phyloP scores from a whole-genome alignment of 2,888 invertebrate genomes.

The Amphipoea oculea region DNA sequence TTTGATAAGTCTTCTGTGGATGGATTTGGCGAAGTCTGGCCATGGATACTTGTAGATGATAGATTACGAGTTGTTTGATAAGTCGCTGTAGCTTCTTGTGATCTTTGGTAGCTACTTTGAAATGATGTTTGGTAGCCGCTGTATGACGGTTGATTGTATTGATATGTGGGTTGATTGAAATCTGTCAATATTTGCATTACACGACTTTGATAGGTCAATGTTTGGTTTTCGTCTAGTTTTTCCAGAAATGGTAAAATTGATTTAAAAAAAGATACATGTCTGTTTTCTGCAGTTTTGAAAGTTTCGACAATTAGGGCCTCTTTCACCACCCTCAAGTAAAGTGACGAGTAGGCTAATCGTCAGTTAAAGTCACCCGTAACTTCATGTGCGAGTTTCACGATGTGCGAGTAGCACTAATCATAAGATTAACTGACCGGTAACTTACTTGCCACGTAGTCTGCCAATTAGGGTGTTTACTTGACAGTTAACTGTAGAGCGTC shows the following conservation, averaged over 20 bases:
- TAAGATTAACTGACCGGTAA: too few species aligned
- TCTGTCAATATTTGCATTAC: constrained; percentile 48
- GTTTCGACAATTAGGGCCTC: background rate
- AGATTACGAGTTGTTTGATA: background rate
- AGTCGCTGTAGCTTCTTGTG: background rate
- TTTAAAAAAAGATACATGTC: background rate
- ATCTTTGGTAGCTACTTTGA: constrained; percentile 9
- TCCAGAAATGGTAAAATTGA: constrained; percentile 16
- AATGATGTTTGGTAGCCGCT: constrained; percentile 14
- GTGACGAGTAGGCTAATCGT: too few species aligned
- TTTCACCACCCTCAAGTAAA: too few species aligned
- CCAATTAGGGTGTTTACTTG: too few species aligned
- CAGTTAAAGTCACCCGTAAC: too few species aligned
- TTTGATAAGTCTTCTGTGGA: constrained; percentile 6
- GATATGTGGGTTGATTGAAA: constrained; percentile 40
- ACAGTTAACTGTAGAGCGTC: too few species aligned
- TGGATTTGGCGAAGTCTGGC: constrained; percentile 19
- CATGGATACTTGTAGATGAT: constrained; percentile 10
- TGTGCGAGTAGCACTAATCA: too few species aligned
- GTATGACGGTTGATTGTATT: constrained; percentile 20
- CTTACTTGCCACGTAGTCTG: too few species aligned
- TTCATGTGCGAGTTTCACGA: too few species aligned
- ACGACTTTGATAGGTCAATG: constrained; percentile 51
- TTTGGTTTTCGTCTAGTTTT: constrained; percentile 45
- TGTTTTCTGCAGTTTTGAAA: constrained; percentile 5